Evolutionary conservation across 2,113 vertebrate species (phyloP).

Genomic region (Zosterops lateralis): DNA sequence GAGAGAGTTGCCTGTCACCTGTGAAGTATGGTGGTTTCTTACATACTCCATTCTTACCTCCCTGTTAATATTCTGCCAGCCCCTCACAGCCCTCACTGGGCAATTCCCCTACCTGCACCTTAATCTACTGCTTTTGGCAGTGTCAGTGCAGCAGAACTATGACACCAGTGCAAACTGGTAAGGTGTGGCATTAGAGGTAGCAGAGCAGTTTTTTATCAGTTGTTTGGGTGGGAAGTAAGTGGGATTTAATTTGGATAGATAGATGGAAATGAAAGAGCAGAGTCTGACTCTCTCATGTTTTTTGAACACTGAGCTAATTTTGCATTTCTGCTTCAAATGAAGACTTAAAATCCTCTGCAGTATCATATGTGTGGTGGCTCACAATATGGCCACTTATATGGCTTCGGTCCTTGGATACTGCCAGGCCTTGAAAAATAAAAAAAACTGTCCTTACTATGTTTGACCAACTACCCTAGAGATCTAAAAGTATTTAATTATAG

Average conservation of each 20-base stretch:
- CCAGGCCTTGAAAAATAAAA: background rate
- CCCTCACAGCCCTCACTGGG: background rate
- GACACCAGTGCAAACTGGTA: background rate
- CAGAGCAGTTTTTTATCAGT: background rate
- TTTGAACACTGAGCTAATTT: background rate
- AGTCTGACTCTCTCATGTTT: background rate
- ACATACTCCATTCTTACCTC: background rate
- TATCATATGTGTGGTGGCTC: background rate
- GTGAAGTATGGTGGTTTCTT: background rate
- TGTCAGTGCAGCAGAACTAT: background rate
- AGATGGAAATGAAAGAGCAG: background rate
- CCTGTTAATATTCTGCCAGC: background rate
- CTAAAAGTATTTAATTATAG: background rate
- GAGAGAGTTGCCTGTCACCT: background rate
- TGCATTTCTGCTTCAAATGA: background rate
- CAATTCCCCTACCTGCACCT: background rate
- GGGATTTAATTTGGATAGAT: background rate
- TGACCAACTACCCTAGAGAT: background rate
- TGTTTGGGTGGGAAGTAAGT: background rate
- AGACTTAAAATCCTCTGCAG: background rate
- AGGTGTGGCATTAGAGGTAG: background rate
- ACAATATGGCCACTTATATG: background rate
- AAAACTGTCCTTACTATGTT: background rate
- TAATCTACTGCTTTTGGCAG: background rate
- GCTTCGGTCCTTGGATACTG: background rate